phyloP scores from a whole-genome alignment of 2,797 vertebrate genomes.

The Australoheros facetus region DNA sequence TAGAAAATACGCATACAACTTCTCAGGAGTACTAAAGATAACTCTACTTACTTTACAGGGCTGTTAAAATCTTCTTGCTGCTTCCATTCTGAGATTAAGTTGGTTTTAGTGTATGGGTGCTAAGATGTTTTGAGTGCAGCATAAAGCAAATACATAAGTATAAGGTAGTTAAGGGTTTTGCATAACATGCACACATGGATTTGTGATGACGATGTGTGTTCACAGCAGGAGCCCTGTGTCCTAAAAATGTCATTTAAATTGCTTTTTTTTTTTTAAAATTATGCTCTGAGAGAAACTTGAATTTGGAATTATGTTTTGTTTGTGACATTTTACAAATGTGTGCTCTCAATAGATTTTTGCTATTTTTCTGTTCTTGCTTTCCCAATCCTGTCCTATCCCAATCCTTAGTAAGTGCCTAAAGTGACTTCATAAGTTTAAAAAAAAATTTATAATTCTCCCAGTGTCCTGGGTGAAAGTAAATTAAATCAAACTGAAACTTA shows the following conservation, averaged over 20 bases:
- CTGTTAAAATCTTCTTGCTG: background rate
- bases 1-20: conserved; percentile 10
- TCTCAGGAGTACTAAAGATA: conserved; percentile 4
- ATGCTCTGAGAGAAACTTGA: background rate
- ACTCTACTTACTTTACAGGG: background rate
- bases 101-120: background rate
- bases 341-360: background rate
- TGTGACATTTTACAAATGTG: background rate
- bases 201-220: background rate
- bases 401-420: background rate
- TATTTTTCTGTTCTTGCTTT: background rate
- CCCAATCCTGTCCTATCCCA: background rate
- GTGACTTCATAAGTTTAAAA: background rate
- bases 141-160: background rate
- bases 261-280: background rate
- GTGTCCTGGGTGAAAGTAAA: background rate
- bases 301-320: background rate
- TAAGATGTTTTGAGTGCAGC: background rate
- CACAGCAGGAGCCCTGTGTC: background rate
- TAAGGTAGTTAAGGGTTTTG: background rate
- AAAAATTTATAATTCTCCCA: background rate
- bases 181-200: background rate
- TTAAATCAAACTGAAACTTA: background rate
- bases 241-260: background rate
- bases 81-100: background rate